These are phyloP conservation scores for Meiosimyza platycephala DNA, from an alignment of 2,888 invertebrate species.

Conservation along the genomic window DNA sequence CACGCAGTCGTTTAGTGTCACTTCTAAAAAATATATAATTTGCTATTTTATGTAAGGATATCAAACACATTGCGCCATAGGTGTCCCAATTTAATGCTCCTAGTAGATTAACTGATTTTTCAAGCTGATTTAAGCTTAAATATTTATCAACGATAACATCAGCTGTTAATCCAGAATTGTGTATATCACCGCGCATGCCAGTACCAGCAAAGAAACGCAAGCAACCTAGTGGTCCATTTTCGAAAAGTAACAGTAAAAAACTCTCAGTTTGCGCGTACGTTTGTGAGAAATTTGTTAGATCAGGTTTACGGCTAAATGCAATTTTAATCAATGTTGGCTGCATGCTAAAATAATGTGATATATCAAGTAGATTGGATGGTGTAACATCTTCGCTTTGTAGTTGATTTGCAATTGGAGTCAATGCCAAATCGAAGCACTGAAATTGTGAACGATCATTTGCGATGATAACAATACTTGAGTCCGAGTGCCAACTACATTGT, in stretches of 20 bases:
- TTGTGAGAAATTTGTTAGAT: slow-evolving; percentile 61
- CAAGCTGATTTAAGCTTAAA: slow-evolving; percentile 73
- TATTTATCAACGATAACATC: slow-evolving; percentile 75
- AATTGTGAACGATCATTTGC: slow-evolving; percentile 79
- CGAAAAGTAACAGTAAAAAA: slow-evolving; percentile 72
- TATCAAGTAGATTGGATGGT: slow-evolving; percentile 73
- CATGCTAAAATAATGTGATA: slow-evolving; percentile 69
- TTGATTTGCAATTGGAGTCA: slow-evolving; percentile 76
- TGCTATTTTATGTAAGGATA: slow-evolving; percentile 78
- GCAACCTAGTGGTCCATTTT: slow-evolving; percentile 73
- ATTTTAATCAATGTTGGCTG: slow-evolving; percentile 71
- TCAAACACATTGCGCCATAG: slow-evolving; percentile 80
- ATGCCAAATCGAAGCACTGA: slow-evolving; percentile 80
- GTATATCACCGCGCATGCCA: slow-evolving; percentile 66
- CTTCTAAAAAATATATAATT: slow-evolving; percentile 70
- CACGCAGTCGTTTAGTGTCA: slow-evolving; percentile 58
- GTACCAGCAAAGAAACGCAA: slow-evolving; percentile 70
- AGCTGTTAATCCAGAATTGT: slow-evolving; percentile 70
- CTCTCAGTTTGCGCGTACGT: slow-evolving; percentile 69
- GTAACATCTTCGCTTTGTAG: slow-evolving; percentile 75
- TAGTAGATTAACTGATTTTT: slow-evolving; percentile 77
- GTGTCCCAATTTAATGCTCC: slow-evolving; percentile 81
- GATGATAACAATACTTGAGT: slow-evolving; percentile 76
- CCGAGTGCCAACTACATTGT: slow-evolving; percentile 78
- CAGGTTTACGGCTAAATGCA: slow-evolving; percentile 72